Conservation (phyloP, 2,888 invertebrate species). For the Eupithecia subumbrata region DNA sequence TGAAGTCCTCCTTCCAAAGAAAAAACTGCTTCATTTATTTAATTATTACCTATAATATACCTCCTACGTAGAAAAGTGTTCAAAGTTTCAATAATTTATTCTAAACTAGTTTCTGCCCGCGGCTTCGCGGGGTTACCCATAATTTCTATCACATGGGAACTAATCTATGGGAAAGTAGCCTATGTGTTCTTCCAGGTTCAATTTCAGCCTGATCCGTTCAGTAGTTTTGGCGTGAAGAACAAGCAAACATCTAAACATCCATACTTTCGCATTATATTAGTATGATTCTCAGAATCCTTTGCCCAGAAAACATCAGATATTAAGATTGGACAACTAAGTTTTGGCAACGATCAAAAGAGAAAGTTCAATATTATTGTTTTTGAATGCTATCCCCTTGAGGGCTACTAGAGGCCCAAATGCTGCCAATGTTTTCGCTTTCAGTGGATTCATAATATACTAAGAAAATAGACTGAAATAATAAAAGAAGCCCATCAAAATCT, state of each 20-base stretch:
- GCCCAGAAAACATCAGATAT: not conserved
- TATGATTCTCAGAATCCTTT: not conserved
- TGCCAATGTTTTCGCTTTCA: not conserved
- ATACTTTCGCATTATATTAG: not conserved
- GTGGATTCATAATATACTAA: not conserved
- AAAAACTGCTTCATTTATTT: not conserved
- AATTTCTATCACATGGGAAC: not conserved
- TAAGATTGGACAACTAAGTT: not conserved
- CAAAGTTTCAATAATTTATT: not conserved
- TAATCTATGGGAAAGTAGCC: not conserved
- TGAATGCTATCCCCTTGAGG: not conserved
- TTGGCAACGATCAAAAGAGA: not conserved
- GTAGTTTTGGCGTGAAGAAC: not conserved
- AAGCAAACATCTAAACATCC: not conserved
- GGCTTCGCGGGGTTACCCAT: not conserved
- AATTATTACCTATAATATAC: not conserved
- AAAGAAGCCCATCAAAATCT: constrained; percentile 9
- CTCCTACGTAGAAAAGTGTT: not conserved
- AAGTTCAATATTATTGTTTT: not conserved
- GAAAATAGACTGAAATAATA: constrained; percentile 4
- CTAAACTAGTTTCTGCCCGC: not conserved
- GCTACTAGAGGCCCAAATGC: not conserved
- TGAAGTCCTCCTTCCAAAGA: not conserved
- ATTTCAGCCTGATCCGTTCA: not conserved
- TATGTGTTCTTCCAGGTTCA: not conserved